A percentile compares a stretch with the other conserved stretches of the same genome.
These are phyloP conservation scores for Trachymyrmex cornetzi DNA, from an alignment of 1,140 invertebrate species.

Conservation along the genomic window DNA sequence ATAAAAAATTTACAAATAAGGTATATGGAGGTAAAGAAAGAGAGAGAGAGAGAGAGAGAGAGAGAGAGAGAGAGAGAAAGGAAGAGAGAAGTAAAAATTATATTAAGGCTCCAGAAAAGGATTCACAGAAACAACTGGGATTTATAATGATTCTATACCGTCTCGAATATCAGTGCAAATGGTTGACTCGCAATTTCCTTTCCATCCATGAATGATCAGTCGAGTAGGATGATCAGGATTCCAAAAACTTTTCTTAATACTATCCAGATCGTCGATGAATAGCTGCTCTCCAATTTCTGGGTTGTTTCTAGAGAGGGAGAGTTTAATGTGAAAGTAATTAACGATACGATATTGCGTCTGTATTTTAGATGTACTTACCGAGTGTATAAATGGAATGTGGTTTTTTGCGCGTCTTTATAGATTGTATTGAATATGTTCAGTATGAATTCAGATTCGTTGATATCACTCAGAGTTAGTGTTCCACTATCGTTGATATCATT, in stretches of 20 bases:
- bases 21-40: neutral
- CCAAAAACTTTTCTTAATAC: constrained; percentile 31
- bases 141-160: constrained; percentile 52
- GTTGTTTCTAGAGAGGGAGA: constrained; percentile 37
- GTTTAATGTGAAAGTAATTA: neutral
- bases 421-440: neutral
- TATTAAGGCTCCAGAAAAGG: neutral
- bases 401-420: neutral
- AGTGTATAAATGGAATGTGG: constrained; percentile 54
- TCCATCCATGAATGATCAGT: constrained; percentile 77
- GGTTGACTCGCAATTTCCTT: neutral
- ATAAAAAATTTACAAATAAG: neutral
- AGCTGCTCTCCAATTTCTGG: neutral
- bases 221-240: constrained; percentile 55
- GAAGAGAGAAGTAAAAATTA: no score
- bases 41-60: no score
- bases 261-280: neutral
- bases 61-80: no score
- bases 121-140: neutral
- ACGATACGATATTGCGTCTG: neutral
- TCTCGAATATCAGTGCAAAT: constrained; percentile 56
- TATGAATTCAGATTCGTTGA: neutral
- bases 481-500: constrained; percentile 7
- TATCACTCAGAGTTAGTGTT: neutral
- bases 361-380: constrained; percentile 30